A percentile compares a stretch with the other conserved stretches of the same genome.
These are phyloP conservation scores for Spermophilus dauricus DNA, from an alignment of 2,113 vertebrate genomes.

Conservation along the genomic window DNA sequence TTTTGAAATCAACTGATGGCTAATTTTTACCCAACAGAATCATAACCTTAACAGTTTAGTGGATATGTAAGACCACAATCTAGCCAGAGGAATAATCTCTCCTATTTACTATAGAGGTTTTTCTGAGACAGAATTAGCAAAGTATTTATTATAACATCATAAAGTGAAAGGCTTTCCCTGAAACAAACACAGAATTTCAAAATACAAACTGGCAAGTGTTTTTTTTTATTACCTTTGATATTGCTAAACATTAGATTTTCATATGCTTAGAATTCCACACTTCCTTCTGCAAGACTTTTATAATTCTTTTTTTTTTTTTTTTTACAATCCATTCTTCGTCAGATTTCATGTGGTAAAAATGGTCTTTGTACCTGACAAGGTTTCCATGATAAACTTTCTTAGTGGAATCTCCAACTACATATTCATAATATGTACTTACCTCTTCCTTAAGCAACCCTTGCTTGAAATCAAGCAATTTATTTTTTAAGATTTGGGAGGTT, in stretches of 20 bases:
- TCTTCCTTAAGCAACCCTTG: not conserved
- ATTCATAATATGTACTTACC: not conserved
- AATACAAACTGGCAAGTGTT: not conserved
- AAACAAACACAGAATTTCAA: conserved; percentile 47
- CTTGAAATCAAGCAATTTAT: not conserved
- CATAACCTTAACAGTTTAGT: conserved; percentile 35
- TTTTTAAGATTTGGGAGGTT: not conserved
- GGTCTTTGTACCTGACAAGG: not conserved
- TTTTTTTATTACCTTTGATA: conserved; percentile 21
- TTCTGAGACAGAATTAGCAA: conserved; percentile 32
- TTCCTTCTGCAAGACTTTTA: not conserved
- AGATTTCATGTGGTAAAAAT: not conserved
- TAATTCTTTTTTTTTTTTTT: not conserved
- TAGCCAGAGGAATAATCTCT: conserved; percentile 58
- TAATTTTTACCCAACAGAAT: conserved; percentile 74
- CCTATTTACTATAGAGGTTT: conserved; percentile 53
- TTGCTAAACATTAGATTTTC: not conserved
- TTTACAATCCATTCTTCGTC: not conserved
- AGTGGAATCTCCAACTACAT: not conserved
- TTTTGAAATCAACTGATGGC: conserved; percentile 48
- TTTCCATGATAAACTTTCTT: not conserved
- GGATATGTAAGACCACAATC: conserved; percentile 38
- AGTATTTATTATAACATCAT: conserved; percentile 12
- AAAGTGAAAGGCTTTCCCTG: not conserved
- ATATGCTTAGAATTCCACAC: not conserved